Conservation (phyloP, 1,140 invertebrate genomes). For the Dinothrombium tinctorium region DNA sequence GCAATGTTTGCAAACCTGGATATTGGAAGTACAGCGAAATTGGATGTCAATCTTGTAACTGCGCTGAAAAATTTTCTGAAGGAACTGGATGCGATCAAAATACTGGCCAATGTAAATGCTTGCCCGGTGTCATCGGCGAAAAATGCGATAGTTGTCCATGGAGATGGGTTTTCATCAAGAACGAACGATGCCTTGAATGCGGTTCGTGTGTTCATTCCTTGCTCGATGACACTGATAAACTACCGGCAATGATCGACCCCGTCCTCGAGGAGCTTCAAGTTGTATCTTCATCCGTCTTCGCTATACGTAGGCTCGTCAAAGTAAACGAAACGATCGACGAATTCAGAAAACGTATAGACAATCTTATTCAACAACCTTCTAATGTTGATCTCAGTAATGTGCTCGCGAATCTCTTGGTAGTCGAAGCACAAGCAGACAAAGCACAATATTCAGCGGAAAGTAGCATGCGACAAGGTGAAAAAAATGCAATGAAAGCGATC, state of each 20-base stretch:
- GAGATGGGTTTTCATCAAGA: conserved; percentile 45
- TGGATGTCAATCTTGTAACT: conserved; percentile 67
- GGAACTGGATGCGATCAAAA: conserved; percentile 62
- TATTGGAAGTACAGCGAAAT: conserved; percentile 71
- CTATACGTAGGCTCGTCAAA: conserved; percentile 31
- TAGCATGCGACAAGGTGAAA: neutral
- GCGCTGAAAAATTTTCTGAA: conserved; percentile 60
- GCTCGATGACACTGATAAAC: conserved; percentile 56
- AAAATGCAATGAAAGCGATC: neutral
- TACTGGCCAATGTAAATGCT: conserved; percentile 78
- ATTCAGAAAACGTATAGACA: conserved; percentile 20
- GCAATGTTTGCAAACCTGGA: conserved; percentile 65
- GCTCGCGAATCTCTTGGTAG: too few relatives aligned
- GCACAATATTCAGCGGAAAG: neutral
- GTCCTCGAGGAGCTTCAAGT: conserved; percentile 41
- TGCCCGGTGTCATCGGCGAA: conserved; percentile 78
- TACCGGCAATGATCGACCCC: conserved; percentile 35
- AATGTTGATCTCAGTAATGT: neutral
- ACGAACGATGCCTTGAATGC: conserved; percentile 36
- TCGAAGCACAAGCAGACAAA: neutral
- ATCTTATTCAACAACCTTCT: conserved; percentile 1
- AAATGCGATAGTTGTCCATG: conserved; percentile 82
- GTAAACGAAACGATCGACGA: conserved; percentile 40
- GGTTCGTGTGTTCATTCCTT: conserved; percentile 67
- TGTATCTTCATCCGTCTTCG: conserved; percentile 48